Evolutionary conservation across 2,888 invertebrate genomes (phyloP).

Genomic region (Athetis lepigone): DNA sequence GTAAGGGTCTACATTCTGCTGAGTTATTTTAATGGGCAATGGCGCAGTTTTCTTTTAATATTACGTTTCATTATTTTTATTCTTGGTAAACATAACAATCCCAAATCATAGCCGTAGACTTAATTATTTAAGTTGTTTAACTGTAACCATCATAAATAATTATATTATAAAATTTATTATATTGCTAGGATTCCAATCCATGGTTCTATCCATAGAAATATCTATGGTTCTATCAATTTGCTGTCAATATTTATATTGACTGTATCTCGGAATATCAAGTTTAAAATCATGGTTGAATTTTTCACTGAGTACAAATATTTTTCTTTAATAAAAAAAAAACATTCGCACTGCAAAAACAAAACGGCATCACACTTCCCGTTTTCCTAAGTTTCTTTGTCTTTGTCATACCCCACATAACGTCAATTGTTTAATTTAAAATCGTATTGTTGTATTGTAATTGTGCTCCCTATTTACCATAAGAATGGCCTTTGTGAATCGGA

Average conservation of each 20-base stretch:
- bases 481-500: constrained; percentile 62
- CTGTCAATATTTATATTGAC: not conserved
- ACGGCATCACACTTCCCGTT: constrained; percentile 36
- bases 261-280: too few species aligned
- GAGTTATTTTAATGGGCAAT: not conserved
- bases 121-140: too few species aligned
- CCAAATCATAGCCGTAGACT: too few species aligned
- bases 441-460: constrained; percentile 65
- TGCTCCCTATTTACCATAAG: constrained; percentile 58
- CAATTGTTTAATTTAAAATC: constrained; percentile 65
- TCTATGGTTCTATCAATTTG: not conserved
- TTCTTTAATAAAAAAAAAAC: constrained; percentile 4
- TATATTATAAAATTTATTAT: too few species aligned
- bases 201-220: too few species aligned
- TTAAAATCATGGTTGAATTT: too few species aligned
- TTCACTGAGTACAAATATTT: too few species aligned
- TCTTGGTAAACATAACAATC: too few species aligned
- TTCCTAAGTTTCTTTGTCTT: constrained; percentile 44
- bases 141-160: too few species aligned
- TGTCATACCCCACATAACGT: constrained; percentile 56
- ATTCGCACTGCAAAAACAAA: constrained; percentile 23
- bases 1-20: not conserved
- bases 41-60: too few species aligned
- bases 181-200: too few species aligned
- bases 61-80: too few species aligned